Evolutionary conservation across 2,797 vertebrate genomes (phyloP).

Genomic region (Hafferia zeledoni): DNA sequence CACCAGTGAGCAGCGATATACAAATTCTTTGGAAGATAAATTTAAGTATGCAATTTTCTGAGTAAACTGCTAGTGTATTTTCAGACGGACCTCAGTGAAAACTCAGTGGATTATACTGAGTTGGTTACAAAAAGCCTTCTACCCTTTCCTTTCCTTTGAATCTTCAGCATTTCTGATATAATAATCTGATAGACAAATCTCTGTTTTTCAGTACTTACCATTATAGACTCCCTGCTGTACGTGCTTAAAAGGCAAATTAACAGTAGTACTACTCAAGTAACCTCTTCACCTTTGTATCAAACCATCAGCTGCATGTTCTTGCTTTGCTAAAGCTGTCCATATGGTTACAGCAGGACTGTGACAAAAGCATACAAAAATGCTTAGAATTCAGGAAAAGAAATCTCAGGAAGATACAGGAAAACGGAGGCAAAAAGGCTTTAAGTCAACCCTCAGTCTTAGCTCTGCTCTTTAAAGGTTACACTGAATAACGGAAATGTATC

Average conservation of each 20-base stretch:
- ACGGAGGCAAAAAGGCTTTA: constrained; percentile 44
- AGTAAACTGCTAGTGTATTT: constrained; percentile 46
- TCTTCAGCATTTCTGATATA: constrained; percentile 68
- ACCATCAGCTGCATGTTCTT: constrained; percentile 83
- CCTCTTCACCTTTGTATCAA: constrained; percentile 85
- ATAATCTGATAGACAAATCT: constrained; percentile 70
- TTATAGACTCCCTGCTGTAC: constrained; percentile 86
- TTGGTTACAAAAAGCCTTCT: constrained; percentile 60
- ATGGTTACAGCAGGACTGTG: constrained; percentile 80
- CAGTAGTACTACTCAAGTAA: constrained; percentile 84
- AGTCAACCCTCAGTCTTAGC: constrained; percentile 45
- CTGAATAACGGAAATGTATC: constrained; percentile 54
- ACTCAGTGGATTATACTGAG: constrained; percentile 52
- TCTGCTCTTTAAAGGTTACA: constrained; percentile 66
- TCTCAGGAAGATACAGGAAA: not conserved
- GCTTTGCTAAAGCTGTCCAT: constrained; percentile 82
- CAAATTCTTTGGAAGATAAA: constrained; percentile 37
- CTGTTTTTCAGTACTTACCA: constrained; percentile 74
- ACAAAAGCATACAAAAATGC: constrained; percentile 17
- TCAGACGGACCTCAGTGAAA: constrained; percentile 46
- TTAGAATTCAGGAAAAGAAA: not conserved
- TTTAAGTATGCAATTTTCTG: constrained; percentile 30
- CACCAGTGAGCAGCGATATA: not conserved
- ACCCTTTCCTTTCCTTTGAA: constrained; percentile 50
- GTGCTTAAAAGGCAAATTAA: constrained; percentile 90